phyloP scores from a whole-genome alignment of 2,113 vertebrate genomes.

The Conger conger region DNA sequence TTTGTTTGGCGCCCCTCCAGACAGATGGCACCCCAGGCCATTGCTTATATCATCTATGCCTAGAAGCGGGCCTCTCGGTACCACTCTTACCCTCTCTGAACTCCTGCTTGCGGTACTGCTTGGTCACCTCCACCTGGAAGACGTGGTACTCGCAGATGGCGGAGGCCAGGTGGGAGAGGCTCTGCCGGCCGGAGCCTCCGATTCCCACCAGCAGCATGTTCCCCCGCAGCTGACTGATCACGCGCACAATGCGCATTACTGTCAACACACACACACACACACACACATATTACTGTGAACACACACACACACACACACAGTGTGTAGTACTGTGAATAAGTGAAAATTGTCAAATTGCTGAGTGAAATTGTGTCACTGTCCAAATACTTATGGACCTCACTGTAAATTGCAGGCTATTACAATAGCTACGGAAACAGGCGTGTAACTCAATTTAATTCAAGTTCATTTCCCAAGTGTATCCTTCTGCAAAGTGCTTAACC shows the following conservation, averaged over 20 bases:
- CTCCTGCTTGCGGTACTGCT: slow-evolving; percentile 81
- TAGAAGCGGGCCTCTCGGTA: too few relatives aligned
- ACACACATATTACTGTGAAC: background rate
- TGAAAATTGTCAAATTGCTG: too few relatives aligned
- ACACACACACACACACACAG: background rate
- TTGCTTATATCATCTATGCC: too few relatives aligned
- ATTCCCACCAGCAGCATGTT: slow-evolving; percentile 88
- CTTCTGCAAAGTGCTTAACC: too few relatives aligned
- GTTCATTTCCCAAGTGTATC: too few relatives aligned
- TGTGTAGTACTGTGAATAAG: too few relatives aligned
- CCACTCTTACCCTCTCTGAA: slow-evolving; percentile 80
- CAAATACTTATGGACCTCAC: too few relatives aligned
- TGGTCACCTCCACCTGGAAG: slow-evolving; percentile 85
- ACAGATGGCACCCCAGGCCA: too few relatives aligned
- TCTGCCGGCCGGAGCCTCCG: slow-evolving; percentile 83
- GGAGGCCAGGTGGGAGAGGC: slow-evolving; percentile 78
- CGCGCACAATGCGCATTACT: slow-evolving; percentile 80
- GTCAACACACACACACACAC: slow-evolving; percentile 31
- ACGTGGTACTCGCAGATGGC: slow-evolving; percentile 79
- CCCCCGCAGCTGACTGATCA: slow-evolving; percentile 83
- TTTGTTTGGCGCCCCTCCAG: too few relatives aligned
- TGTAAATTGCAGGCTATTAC: background rate
- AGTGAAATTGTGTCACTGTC: too few relatives aligned
- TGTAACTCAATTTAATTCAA: too few relatives aligned
- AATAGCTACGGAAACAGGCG: too few relatives aligned